Base-by-base conservation (phyloP, 2,113 vertebrate genomes). In the Poicephalus gulielmi region DNA sequence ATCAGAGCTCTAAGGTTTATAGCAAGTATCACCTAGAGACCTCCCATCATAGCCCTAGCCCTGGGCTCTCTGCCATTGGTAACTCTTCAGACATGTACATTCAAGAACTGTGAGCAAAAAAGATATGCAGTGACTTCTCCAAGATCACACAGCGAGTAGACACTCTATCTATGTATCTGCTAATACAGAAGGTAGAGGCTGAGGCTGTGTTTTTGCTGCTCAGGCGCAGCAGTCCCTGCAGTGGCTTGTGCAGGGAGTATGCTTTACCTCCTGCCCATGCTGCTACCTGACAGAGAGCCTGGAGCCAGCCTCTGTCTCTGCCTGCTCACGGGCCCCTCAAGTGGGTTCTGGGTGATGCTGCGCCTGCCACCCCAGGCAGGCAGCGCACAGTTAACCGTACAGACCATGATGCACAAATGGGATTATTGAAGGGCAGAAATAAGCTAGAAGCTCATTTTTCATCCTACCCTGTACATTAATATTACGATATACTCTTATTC, bases 201-300 rank as follows among this genome's bases (percentile, higher is more conserved):
- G 19, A 17, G 77, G 30, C 62, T 78, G 73, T 53, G 31, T 15
- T 35, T 67, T 76, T 41, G 28, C 35, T 47, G n/a, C 88, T 64
- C 37, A 39, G 53, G 39, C 33, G 59, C 6, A 18, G 15, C 16
- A 68, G 59, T 31, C n/a, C 37, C 43, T 35, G 37, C 12, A 41
- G 23, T 5, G 23, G 23, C 14, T 7, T 7, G 50, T 16, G 37
- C 15, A 18, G 1, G 5, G 14, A 17, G 11, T 2, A 30, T 52
- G 37, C 30, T 67, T 28, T 52, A 4, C 13, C 39, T 59, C n/a
- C 43, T 69, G 43, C 20, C 43, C 1, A 0, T 6, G 2, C 6
- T 13, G 35, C 44, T 60, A 14, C 31, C 18, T 6, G n/a, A 28
- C 57, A 49, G 33, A 15, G 52, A 39, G n/a, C 71, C 44, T 5